Base-by-base conservation (phyloP, 2,113 vertebrate species). In the Blennius ocellaris region DNA sequence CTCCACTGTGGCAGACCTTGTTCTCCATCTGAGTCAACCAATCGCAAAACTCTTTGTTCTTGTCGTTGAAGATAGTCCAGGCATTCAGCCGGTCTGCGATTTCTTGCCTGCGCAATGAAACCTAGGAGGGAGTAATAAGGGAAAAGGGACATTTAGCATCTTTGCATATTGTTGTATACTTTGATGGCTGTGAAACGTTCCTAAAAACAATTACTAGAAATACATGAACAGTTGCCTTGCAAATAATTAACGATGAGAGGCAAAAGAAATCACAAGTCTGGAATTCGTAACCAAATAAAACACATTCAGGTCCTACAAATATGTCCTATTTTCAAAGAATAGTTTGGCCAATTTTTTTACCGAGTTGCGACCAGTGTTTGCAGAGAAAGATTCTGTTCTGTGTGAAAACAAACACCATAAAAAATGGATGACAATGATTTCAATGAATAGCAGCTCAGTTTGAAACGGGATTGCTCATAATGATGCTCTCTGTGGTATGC, bases 1-100 rank as follows among this genome's bases (percentile, higher is more conserved):
- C 97, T 0, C 92, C 92, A 0, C 91, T 93, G 89, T 95, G 95
- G 2, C 95, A 86, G 60, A 97, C 96, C 87, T 96, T 97, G 87
- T 93, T 95, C 83, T 98, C 97, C 96, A 98, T 97, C 78, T 97
- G 95, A 5, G 93, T 94, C 86, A 99, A 94, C 97, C 97, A 99
- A 4, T 96, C 95, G 53, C 96, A 97, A 55, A 99, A 85, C 82
- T 97, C 95, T 81, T 95, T 97, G 65, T 97, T 97, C 86, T 97
- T 98, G 55, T 97, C 96, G 9, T 95, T 97, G 81, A 99, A 99
- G 81, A 97, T 90, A 6, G 90, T 92, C 97, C 97, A 98, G 11
- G 96, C 95, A 7, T 95, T 96, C 81, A 99, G 96, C 37, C 92
- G 94, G 59, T 97, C 96, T 36, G 96, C 95, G 0, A 98, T 94